Evolutionary conservation across 2,888 invertebrate genomes (phyloP).

Genomic region (Drosophila limbata): DNA sequence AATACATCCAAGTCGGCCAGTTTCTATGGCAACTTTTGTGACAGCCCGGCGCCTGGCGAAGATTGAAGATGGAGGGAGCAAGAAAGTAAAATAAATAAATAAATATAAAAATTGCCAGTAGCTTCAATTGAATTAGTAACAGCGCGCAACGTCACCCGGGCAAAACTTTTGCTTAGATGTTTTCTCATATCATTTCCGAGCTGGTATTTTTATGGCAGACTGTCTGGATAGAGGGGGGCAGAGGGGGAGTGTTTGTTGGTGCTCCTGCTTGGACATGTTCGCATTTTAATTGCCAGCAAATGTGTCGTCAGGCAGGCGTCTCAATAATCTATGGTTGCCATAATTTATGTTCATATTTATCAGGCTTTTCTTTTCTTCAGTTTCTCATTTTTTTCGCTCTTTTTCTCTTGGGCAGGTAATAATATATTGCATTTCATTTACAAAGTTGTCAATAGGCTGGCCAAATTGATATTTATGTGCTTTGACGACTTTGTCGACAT

Average conservation of each 20-base stretch:
- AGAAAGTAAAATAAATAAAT: constrained; percentile 23
- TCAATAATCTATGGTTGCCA: constrained; percentile 31
- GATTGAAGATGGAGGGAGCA: not conserved
- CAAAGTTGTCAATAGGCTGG: constrained; percentile 45
- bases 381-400: not conserved
- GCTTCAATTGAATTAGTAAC: constrained; percentile 45
- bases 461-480: constrained; percentile 62
- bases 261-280: constrained; percentile 14
- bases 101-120: constrained; percentile 31
- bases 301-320: constrained; percentile 34
- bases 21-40: constrained; percentile 53
- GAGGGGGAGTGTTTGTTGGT: not conserved
- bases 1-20: constrained; percentile 32
- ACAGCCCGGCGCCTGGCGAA: constrained; percentile 16
- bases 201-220: constrained; percentile 44
- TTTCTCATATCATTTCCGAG: constrained; percentile 28
- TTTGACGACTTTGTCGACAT: constrained; percentile 3
- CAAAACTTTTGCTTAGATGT: constrained; percentile 38
- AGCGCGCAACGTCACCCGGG: not conserved
- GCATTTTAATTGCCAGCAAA: constrained; percentile 56
- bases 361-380: constrained; percentile 19
- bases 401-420: constrained; percentile 15
- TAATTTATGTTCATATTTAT: constrained; percentile 37
- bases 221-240: too few relatives aligned
- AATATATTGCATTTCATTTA: constrained; percentile 51